Evolutionary conservation across 2,113 vertebrate genomes (phyloP), one percentile per base, ranked within the genome.

Genomic region (Struthidea cinerea): DNA sequence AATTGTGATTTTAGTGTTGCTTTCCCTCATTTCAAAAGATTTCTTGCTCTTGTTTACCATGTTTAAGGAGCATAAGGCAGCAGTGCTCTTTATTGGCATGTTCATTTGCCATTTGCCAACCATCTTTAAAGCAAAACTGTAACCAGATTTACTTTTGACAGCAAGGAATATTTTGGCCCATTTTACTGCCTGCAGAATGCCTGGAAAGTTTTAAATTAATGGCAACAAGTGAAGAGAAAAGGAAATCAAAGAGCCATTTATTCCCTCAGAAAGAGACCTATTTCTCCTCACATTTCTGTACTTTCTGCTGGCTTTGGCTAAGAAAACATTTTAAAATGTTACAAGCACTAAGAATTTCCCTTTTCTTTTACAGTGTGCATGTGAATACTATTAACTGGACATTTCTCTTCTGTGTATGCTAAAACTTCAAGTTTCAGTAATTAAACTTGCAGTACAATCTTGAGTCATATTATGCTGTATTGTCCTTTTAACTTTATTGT

Each of bases 401-500:
- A 1, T 65, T 83, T 79, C 28, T 87, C 52, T 77, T 93, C 39
- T 88, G 16, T 16, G 21, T 96, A 65, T 37, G 81, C 70, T 70
- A 93, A 95, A 97, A 89, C 77, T 87, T 78, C 26, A 42, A 17
- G 24, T 96, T 96, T 82, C 89, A 35, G 68, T 97, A 98, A 98
- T 98, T 98, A 98, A 97, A 96, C 97, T 93, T 92, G n/a, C 73
- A 93, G 83, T 80, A 90, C 86, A 83, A 87, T 96, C 81, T 70
- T 79, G 93, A 93, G 85, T 96, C 87, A 94, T 97, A 97, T 98
- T 98, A 98, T 95, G 97, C 91, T 98, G 92, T 98, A 99, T 98
- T 98, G 99, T 98, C 98, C 97, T 98, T 98, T 99, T 98, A 99
- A 99, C 98, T 98, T 98, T 98, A 98, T 98, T 98, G 99, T 98